These are phyloP conservation scores for Melanogrammus aeglefinus DNA, from an alignment of 2,797 vertebrate genomes.

Conservation along the genomic window DNA sequence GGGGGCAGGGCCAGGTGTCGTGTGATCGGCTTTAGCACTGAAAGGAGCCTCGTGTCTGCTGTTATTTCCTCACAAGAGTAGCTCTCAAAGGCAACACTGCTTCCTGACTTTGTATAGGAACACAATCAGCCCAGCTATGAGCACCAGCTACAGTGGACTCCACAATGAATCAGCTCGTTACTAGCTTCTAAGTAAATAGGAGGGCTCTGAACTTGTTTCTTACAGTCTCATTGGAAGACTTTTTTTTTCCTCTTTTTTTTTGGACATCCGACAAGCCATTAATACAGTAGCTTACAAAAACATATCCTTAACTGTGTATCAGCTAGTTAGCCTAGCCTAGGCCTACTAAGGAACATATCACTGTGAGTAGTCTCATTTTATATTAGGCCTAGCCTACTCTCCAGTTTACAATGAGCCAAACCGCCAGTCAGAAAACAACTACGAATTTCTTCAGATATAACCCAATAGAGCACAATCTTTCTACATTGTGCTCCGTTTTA, in stretches of 20 bases:
- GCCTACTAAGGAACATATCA: not conserved
- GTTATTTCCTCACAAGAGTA: conserved; percentile 62
- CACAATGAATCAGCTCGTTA: conserved; percentile 14
- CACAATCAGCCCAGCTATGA: conserved; percentile 65
- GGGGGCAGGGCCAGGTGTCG: conserved; percentile 4
- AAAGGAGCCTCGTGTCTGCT: conserved; percentile 55
- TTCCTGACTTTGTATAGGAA: conserved; percentile 81
- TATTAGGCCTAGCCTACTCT: not conserved
- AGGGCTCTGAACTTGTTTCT: not conserved
- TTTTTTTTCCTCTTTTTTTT: not conserved
- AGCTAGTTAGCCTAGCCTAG: not conserved
- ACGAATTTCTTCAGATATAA: not conserved
- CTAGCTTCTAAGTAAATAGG: not conserved
- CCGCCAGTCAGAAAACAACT: not conserved
- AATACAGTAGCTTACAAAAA: too few relatives aligned
- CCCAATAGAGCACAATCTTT: not conserved
- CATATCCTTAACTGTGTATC: not conserved
- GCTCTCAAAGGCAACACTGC: conserved; percentile 63
- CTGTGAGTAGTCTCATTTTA: not conserved
- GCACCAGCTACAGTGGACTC: conserved; percentile 17
- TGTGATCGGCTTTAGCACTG: conserved; percentile 40
- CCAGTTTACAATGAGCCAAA: not conserved
- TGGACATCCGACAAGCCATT: not conserved
- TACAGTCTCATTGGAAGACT: not conserved
- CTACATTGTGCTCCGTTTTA: not conserved